Conservation (phyloP, 2,113 vertebrate species). For the Neomonachus schauinslandi region DNA sequence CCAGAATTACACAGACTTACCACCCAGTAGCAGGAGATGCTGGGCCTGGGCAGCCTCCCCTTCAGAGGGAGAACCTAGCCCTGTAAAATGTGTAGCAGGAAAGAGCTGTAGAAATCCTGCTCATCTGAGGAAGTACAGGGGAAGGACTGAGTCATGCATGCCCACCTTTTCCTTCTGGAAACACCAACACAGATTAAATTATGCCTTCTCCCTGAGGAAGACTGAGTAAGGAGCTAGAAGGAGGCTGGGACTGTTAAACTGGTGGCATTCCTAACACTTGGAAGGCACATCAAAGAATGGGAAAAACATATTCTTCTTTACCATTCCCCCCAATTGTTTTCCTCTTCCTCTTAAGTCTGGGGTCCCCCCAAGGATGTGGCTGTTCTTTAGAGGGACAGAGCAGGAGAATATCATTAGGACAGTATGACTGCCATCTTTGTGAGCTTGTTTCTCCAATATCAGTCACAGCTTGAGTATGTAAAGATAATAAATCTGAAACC, state of each 20-base stretch:
- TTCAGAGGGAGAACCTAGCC: background rate
- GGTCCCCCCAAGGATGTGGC: background rate
- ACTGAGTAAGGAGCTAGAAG: background rate
- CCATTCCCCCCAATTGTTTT: background rate
- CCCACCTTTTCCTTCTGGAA: background rate
- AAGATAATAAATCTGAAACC: background rate
- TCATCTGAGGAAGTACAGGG: background rate
- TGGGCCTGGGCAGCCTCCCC: background rate
- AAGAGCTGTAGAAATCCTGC: background rate
- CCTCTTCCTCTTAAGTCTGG: background rate
- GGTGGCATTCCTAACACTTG: background rate
- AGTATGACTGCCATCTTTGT: background rate
- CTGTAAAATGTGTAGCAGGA: background rate
- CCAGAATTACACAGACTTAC: background rate
- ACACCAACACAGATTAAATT: background rate
- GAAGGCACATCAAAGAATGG: background rate
- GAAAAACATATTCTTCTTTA: background rate
- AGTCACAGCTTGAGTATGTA: background rate
- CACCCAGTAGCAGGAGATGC: background rate
- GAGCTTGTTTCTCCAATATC: background rate
- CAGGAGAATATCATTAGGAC: background rate
- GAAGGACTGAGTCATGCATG: background rate
- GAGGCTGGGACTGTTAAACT: background rate
- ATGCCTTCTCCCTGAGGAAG: background rate
- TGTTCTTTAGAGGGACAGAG: background rate